These are phyloP conservation scores for Microctenopoma lineatum DNA, from an alignment of 2,797 vertebrate genomes.

Conservation along the genomic window DNA sequence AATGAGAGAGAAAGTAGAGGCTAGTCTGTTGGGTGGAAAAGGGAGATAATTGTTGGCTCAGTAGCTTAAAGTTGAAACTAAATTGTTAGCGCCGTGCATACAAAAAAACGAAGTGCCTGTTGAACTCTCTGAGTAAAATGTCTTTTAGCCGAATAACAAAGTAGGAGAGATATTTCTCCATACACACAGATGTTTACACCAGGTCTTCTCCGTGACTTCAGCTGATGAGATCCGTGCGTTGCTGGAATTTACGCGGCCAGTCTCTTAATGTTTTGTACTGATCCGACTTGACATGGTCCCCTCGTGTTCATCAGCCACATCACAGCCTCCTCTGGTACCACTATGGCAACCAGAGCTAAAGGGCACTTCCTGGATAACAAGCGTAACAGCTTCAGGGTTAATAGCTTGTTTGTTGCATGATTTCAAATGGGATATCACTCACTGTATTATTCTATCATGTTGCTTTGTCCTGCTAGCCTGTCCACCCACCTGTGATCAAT, in stretches of 20 bases:
- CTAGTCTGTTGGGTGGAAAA: not conserved
- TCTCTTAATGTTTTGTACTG: constrained; percentile 4
- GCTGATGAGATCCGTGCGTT: constrained; percentile 26
- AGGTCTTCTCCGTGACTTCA: constrained; percentile 6
- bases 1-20: not conserved
- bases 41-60: constrained; percentile 3
- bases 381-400: constrained; percentile 34
- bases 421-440: constrained; percentile 39
- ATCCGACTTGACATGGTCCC: constrained; percentile 40
- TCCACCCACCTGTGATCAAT: constrained; percentile 59
- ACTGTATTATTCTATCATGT: constrained; percentile 28
- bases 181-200: constrained; percentile 5
- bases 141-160: constrained; percentile 18
- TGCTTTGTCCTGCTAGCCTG: constrained; percentile 29
- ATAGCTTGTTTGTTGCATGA: constrained; percentile 28
- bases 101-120: not conserved
- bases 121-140: constrained; percentile 1
- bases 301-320: constrained; percentile 18
- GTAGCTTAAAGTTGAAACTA: not conserved
- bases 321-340: constrained; percentile 11
- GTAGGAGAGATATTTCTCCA: not conserved
- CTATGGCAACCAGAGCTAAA: constrained; percentile 34
- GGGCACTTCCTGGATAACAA: constrained; percentile 33
- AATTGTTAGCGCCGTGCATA: not conserved
- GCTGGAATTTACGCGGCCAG: constrained; percentile 10